Conservation (phyloP, 2,888 invertebrate genomes). For the Drosophila rubida region DNA sequence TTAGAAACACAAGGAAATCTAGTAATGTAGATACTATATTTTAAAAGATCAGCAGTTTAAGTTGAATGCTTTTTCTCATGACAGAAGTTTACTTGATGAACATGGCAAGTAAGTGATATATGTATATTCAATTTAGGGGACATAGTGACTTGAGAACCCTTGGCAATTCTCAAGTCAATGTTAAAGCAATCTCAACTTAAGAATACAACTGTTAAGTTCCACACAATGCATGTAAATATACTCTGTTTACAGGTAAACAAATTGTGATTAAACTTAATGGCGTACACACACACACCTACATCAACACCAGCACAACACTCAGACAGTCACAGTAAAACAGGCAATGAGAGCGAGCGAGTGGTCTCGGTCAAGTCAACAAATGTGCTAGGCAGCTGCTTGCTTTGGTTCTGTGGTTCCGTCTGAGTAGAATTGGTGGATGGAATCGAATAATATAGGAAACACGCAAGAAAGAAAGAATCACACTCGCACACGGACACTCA, state of each 20-base stretch:
- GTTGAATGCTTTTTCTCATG: background rate
- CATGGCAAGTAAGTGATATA: background rate
- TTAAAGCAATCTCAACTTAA: conserved; percentile 7
- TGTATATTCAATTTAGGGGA: background rate
- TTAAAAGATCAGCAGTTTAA: background rate
- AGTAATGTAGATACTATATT: background rate
- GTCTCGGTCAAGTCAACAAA: conserved; percentile 38
- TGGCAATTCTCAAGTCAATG: background rate
- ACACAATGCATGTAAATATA: conserved; percentile 9
- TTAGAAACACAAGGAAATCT: background rate
- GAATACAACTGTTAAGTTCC: conserved; percentile 16
- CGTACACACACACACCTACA: conserved; percentile 6
- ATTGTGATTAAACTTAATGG: conserved; percentile 18
- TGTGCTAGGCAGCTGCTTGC: conserved; percentile 30
- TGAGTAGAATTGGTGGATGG: conserved; percentile 28
- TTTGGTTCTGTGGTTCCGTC: conserved; percentile 11
- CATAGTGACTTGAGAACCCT: background rate
- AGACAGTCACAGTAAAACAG: background rate
- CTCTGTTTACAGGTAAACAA: conserved; percentile 20
- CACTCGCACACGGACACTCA: conserved; percentile 21
- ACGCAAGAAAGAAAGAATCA: conserved; percentile 18
- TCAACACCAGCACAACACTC: background rate
- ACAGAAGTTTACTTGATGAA: background rate
- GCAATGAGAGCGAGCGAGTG: conserved; percentile 6
- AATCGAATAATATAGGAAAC: conserved; percentile 22